A percentile compares a stretch with the other conserved stretches of the same genome.
Conservation (phyloP, 2,888 invertebrate genomes). For the Chloromyia formosa region DNA sequence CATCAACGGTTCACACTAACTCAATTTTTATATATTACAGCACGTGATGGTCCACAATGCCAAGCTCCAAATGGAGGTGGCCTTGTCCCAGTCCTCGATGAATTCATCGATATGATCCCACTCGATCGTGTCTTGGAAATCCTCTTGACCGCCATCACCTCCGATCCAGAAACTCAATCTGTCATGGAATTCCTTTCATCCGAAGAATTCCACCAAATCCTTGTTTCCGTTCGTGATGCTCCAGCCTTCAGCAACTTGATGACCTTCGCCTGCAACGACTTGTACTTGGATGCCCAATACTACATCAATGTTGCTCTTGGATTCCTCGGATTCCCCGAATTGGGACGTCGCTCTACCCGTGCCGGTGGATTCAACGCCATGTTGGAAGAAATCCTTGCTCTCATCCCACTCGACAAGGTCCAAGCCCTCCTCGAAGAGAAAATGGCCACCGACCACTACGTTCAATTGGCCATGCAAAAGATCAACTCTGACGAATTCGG, state of each 20-base stretch:
- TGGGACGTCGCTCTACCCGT: conserved; percentile 1
- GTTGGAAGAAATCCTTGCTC: conserved; percentile 34
- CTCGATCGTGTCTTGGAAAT: conserved; percentile 25
- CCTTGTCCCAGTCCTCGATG: conserved; percentile 23
- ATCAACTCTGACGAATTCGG: conserved; percentile 46
- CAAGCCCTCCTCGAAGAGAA: conserved; percentile 38
- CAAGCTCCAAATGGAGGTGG: conserved; percentile 41
- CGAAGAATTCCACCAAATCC: conserved; percentile 39
- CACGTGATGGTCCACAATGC: conserved; percentile 33
- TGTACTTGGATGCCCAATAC: conserved; percentile 43
- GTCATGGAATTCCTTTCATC: conserved; percentile 44
- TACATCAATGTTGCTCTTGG: conserved; percentile 45
- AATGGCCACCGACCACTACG: conserved; percentile 42
- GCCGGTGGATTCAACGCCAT: conserved; percentile 42
- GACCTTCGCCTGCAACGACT: conserved; percentile 40
- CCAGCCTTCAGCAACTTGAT: conserved; percentile 1
- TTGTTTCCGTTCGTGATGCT: conserved; percentile 13
- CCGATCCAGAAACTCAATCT: conserved; percentile 42
- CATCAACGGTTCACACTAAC: neutral
- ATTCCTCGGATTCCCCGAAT: conserved; percentile 43
- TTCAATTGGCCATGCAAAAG: conserved; percentile 42
- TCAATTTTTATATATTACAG: neutral
- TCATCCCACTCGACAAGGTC: conserved; percentile 42
- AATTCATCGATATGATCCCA: conserved; percentile 37
- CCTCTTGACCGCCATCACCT: conserved; percentile 31